Base-by-base conservation (phyloP, 2,113 vertebrate species). In the Megaleporinus macrocephalus region DNA sequence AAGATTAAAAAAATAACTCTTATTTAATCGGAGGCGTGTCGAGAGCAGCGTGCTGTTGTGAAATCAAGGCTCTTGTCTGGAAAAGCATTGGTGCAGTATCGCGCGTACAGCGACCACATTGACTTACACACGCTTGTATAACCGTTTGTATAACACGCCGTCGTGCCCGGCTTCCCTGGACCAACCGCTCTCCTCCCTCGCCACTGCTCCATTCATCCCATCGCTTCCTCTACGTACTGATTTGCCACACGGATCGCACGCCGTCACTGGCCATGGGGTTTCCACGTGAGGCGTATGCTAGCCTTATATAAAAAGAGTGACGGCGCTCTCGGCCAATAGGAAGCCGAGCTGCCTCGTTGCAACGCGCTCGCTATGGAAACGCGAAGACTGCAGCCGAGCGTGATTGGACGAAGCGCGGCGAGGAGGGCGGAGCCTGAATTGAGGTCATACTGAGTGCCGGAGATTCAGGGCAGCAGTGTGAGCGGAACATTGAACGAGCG, bases 261-360 rank as follows among this genome's bases (percentile, higher is more conserved):
- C 80, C 65, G 78, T 72, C 61, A 73, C 77, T 30, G 89, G 78
- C 90, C 94, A 92, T 96, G 94, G 92, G 90, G 90, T 91, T 55
- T 91, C 94, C 95, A 96, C 95, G 95, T 97, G 96, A 93, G 91
- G 78, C 80, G 90, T 91, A 88, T 89, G 93, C 93, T 93, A 91
- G 73, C 84, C 93, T 97, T 97, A 97, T 93, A 86, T 96, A 96
- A 97, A 95, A 15, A 74, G 90, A 95, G 36, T 82, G 95, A 83
- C 92, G 73, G 87, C 30, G 0, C 11, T 0, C 0, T 1, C 0
- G 36, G 12, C 91, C 89, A 91, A 85, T 93, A 7, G n/a, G 36
- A 33, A 47, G 1, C 0, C 24, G 16, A 14, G 41, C 26, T 10
- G 55, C 73, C 13, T 61, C 0, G 11, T 49, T 68, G 76, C 59